Evolutionary conservation across 1,140 invertebrate species (phyloP).

Genomic region (Bombyx mori): ASM3026992v2 NC_085121.1:8858501-8859000

Average conservation of each 20-base stretch:
- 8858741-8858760: constrained; percentile 21
- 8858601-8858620: constrained; percentile 94
- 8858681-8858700: too few relatives aligned
- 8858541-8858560: constrained; percentile 78
- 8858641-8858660: background rate
- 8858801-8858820: constrained; percentile 80
- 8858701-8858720: too few relatives aligned
- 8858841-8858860: constrained; percentile 83
- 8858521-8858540: constrained; percentile 70
- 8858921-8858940: constrained; percentile 87
- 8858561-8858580: constrained; percentile 78
- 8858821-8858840: constrained; percentile 80
- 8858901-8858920: constrained; percentile 75
- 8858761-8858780: constrained; percentile 8
- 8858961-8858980: background rate
- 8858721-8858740: constrained; percentile 13
- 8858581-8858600: constrained; percentile 85
- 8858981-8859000: constrained; percentile 8
- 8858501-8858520: constrained; percentile 60
- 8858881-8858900: constrained; percentile 88
- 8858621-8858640: constrained; percentile 96
- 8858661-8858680: too few relatives aligned
- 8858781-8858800: constrained; percentile 45
- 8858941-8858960: constrained; percentile 89
- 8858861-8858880: constrained; percentile 94